Percentiles rank a stretch among this genome's conserved stretches.
Evolutionary conservation across 2,797 vertebrate species (phyloP).

Genomic region (Crocidura indochinensis): DNA sequence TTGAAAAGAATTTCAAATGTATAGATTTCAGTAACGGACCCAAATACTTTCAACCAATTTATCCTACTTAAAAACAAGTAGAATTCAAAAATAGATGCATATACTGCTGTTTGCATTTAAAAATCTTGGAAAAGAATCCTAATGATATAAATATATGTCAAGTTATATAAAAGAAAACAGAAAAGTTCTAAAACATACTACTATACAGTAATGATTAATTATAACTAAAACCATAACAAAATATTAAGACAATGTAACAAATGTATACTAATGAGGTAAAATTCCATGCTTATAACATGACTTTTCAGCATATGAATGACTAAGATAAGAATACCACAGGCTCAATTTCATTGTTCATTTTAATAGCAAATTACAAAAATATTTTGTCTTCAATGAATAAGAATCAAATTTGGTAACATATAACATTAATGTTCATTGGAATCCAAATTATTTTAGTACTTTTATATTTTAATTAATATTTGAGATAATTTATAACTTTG

Average conservation of each 20-base stretch:
- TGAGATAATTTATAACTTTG: slow-evolving; percentile 33
- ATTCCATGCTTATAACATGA: neutral
- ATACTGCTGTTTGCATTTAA: neutral
- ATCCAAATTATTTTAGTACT: slow-evolving; percentile 19
- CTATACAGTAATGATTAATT: neutral
- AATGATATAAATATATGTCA: slow-evolving; percentile 10
- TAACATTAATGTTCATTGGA: neutral
- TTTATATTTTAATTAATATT: slow-evolving; percentile 28
- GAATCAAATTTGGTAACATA: neutral
- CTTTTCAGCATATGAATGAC: slow-evolving; percentile 1
- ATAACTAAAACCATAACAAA: neutral
- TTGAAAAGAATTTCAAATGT: slow-evolving; percentile 9
- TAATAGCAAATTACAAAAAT: neutral
- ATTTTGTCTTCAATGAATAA: neutral
- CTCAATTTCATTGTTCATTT: neutral
- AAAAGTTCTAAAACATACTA: neutral
- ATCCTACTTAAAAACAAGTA: slow-evolving; percentile 35
- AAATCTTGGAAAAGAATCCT: slow-evolving; percentile 3
- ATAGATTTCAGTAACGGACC: slow-evolving; percentile 5
- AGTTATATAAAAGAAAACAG: neutral
- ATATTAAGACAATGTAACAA: slow-evolving; percentile 38
- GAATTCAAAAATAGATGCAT: neutral
- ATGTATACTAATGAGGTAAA: neutral
- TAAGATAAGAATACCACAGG: neutral
- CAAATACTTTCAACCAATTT: slow-evolving; percentile 26